A percentile compares a stretch with the other conserved stretches of the same genome.
Conservation (phyloP, 37 sponge, comb jelly and placozoan genomes). For the Beroe ovata region DNA sequence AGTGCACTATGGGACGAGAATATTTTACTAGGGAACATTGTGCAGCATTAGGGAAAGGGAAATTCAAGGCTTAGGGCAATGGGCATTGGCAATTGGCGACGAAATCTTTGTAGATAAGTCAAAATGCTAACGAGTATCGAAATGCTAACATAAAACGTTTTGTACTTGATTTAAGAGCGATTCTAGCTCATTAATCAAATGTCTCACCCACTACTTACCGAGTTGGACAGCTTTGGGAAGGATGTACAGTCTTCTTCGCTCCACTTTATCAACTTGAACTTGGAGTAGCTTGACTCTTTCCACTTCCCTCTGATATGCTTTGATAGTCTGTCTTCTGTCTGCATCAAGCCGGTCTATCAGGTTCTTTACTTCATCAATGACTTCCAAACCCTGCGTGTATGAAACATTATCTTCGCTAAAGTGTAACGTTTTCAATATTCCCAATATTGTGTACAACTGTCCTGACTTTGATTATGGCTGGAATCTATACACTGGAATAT, state of each 20-base stretch:
- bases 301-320: conserved; percentile 54
- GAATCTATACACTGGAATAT: too few relatives aligned
- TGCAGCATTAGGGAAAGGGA: background rate
- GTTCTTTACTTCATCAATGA: conserved; percentile 45
- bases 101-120: too few relatives aligned
- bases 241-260: conserved; percentile 37
- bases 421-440: too few relatives aligned
- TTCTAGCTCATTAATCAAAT: too few relatives aligned
- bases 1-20: background rate
- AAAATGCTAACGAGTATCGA: too few relatives aligned
- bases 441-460: too few relatives aligned
- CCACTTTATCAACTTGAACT: conserved; percentile 64
- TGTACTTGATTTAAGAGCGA: too few relatives aligned
- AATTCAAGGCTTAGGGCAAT: too few relatives aligned
- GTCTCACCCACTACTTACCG: too few relatives aligned
- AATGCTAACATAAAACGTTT: too few relatives aligned
- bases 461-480: too few relatives aligned
- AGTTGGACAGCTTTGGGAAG: conserved; percentile 58
- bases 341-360: conserved; percentile 30
- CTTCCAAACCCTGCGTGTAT: conserved; percentile 28
- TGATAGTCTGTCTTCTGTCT: conserved; percentile 47
- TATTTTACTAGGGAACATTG: background rate
- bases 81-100: too few relatives aligned
- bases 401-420: background rate
- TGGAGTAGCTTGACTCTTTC: conserved; percentile 54